Evolutionary conservation across 1,140 invertebrate species (phyloP).

Genomic region (Vanessa tameamea): DNA sequence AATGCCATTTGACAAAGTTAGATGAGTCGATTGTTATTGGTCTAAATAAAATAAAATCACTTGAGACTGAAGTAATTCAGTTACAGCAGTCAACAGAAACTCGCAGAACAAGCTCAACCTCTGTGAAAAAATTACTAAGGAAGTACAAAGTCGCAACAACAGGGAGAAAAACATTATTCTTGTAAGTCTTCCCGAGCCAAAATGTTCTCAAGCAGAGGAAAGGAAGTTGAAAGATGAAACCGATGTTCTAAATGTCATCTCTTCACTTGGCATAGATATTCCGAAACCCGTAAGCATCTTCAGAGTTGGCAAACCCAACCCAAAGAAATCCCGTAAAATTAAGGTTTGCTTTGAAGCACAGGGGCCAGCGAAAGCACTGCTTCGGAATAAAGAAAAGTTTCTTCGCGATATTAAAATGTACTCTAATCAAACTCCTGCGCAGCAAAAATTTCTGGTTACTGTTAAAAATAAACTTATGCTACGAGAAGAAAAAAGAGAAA

Average conservation of each 20-base stretch:
- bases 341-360: slow-evolving; percentile 18
- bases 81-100: background rate
- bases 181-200: too few relatives aligned
- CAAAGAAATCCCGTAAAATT: slow-evolving; percentile 15
- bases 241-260: slow-evolving; percentile 23
- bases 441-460: slow-evolving; percentile 21
- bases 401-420: slow-evolving; percentile 21
- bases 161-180: slow-evolving; percentile 36
- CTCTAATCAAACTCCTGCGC: slow-evolving; percentile 26
- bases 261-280: slow-evolving; percentile 15
- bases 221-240: slow-evolving; percentile 19
- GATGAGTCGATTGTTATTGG: slow-evolving; percentile 22
- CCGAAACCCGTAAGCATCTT: slow-evolving; percentile 27
- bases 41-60: slow-evolving; percentile 28
- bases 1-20: slow-evolving; percentile 20
- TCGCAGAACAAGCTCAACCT: slow-evolving; percentile 6
- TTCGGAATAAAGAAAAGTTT: slow-evolving; percentile 20
- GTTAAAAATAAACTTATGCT: slow-evolving; percentile 13
- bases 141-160: slow-evolving; percentile 30
- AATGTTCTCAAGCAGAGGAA: slow-evolving; percentile 12
- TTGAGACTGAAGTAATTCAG: slow-evolving; percentile 25
- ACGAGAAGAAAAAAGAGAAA: slow-evolving; percentile 22
- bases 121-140: slow-evolving; percentile 29
- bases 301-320: slow-evolving; percentile 22
- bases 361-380: slow-evolving; percentile 20